A percentile compares a stretch with the other conserved stretches of the same genome.
Conservation (phyloP, 2,888 invertebrate species). For the Netelia virgata region DNA sequence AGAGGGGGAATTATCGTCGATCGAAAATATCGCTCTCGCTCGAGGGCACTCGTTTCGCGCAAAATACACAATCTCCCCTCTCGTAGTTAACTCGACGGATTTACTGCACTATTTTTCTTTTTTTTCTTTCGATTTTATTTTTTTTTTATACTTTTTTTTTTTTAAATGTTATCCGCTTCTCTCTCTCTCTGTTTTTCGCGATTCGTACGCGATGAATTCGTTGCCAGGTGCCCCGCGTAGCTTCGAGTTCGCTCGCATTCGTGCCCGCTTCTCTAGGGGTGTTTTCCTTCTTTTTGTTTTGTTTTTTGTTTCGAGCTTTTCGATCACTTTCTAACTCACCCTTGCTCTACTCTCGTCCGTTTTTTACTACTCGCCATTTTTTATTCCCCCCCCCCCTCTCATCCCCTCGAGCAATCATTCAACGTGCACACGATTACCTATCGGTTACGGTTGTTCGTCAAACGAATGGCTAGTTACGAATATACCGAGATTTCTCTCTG, state of each 20-base stretch:
- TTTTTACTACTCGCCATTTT: background rate
- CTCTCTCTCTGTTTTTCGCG: conserved; percentile 14
- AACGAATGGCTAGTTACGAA: conserved; percentile 47
- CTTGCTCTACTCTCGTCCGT: background rate
- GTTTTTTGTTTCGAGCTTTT: conserved; percentile 10
- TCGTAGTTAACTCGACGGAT: background rate
- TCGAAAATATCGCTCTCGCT: conserved; percentile 32
- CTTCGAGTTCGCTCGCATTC: conserved; percentile 3
- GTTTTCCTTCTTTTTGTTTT: background rate
- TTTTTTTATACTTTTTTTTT: conserved; percentile 1
- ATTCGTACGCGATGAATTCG: conserved; percentile 45
- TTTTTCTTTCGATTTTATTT: background rate
- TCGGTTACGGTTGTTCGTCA: conserved; percentile 50
- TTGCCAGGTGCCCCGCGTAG: conserved; percentile 14
- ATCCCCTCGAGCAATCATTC: conserved; percentile 20
- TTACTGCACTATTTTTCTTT: too few relatives aligned
- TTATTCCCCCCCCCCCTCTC: background rate
- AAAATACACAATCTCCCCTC: too few relatives aligned
- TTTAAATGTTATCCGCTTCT: background rate
- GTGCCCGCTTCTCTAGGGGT: background rate
- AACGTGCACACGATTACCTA: conserved; percentile 47
- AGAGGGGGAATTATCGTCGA: conserved; percentile 32
- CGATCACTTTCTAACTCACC: background rate
- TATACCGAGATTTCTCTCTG: background rate
- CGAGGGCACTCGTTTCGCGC: background rate